These are phyloP conservation scores for Oryzias celebensis DNA, from an alignment of 2,113 vertebrate genomes.

Conservation along the genomic window DNA sequence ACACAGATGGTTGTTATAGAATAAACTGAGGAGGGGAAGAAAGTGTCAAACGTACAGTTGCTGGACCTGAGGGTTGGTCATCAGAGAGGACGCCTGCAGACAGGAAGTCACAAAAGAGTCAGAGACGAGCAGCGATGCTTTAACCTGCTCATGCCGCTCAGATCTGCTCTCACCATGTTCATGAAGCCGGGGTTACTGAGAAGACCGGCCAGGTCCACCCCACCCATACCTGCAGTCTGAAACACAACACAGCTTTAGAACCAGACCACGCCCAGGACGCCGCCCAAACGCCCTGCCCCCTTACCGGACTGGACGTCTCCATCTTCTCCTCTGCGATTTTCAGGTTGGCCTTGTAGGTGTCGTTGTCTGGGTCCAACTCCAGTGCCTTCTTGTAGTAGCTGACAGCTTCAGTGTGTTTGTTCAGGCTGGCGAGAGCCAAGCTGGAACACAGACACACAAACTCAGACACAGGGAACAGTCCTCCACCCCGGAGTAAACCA, in stretches of 20 bases:
- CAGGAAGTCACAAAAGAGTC: background rate
- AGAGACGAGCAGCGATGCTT: background rate
- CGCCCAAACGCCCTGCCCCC: slow-evolving; percentile 29
- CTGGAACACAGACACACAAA: slow-evolving; percentile 61
- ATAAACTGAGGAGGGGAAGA: background rate
- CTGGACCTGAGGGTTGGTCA: slow-evolving; percentile 95
- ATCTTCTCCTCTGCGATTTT: slow-evolving; percentile 94
- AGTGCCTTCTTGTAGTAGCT: slow-evolving; percentile 91
- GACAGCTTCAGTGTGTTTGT: slow-evolving; percentile 90
- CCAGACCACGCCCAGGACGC: background rate
- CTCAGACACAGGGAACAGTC: background rate
- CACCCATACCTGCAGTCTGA: slow-evolving; percentile 84
- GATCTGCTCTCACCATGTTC: slow-evolving; percentile 85
- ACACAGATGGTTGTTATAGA: no score
- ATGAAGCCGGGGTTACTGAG: slow-evolving; percentile 95
- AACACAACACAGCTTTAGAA: background rate
- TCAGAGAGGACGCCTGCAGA: slow-evolving; percentile 88
- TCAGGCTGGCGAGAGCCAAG: slow-evolving; percentile 90
- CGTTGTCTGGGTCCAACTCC: slow-evolving; percentile 94
- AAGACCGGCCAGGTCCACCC: slow-evolving; percentile 89
- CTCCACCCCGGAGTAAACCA: no score
- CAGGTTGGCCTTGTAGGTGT: slow-evolving; percentile 92
- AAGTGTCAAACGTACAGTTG: slow-evolving; percentile 85
- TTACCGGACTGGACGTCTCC: slow-evolving; percentile 88
- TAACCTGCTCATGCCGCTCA: background rate